These are phyloP conservation scores for Emberiza fucata DNA, from an alignment of 2,113 vertebrate species.

Conservation along the genomic window DNA sequence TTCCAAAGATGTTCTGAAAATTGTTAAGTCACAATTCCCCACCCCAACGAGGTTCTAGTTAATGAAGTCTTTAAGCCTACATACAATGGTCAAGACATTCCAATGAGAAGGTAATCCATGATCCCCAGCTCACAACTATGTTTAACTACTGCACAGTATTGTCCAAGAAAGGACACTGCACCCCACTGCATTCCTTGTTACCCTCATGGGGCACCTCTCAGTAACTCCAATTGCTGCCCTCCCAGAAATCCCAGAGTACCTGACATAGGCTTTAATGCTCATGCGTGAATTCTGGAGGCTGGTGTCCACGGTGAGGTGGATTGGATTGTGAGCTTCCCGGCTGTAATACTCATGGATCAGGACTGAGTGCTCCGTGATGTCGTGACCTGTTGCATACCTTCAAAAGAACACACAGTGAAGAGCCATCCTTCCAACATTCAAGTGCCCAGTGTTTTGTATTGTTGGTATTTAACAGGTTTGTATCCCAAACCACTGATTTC, in stretches of 20 bases:
- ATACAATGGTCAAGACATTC: not conserved
- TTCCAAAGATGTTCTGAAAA: not conserved
- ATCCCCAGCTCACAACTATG: not conserved
- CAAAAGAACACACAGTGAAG: not conserved
- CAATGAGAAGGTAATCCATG: not conserved
- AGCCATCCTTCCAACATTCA: not conserved
- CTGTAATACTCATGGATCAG: slow-evolving; percentile 99
- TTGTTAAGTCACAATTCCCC: not conserved
- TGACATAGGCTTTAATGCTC: slow-evolving; percentile 97
- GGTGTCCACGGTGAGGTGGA: slow-evolving; percentile 93
- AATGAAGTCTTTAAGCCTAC: not conserved
- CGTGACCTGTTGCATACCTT: slow-evolving; percentile 97
- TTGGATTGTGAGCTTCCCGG: slow-evolving; percentile 92
- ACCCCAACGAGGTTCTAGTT: not conserved
- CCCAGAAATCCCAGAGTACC: slow-evolving; percentile 67
- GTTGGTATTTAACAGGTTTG: not conserved
- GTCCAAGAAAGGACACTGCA: not conserved
- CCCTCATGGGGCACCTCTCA: not conserved
- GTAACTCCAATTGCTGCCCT: not conserved
- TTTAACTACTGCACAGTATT: not conserved
- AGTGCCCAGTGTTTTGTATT: not conserved
- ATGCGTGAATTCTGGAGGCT: slow-evolving; percentile 94
- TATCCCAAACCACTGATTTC: not conserved
- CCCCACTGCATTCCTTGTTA: not conserved
- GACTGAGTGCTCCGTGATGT: slow-evolving; percentile 98